Evolutionary conservation across 2,888 invertebrate genomes (phyloP).

Genomic region (Griposia aprilina): DNA sequence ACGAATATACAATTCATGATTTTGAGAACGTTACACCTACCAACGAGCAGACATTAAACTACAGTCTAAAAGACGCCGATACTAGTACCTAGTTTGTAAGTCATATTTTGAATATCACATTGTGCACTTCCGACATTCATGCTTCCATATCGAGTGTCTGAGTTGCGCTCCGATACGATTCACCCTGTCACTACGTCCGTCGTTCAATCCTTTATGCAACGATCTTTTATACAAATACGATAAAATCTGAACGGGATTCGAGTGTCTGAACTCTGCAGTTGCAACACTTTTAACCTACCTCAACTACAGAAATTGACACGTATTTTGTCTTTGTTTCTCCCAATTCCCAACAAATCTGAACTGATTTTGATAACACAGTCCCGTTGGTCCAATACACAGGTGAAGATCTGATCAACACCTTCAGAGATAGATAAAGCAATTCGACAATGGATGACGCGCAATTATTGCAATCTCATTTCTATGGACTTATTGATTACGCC

Average conservation of each 20-base stretch:
- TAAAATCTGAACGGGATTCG: slow-evolving; percentile 16
- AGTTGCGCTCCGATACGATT: slow-evolving; percentile 34
- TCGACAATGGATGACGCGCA: neutral
- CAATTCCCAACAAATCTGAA: neutral
- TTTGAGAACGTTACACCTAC: neutral
- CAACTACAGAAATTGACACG: neutral
- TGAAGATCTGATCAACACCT: neutral
- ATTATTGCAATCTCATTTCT: neutral
- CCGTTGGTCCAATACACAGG: neutral
- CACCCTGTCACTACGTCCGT: slow-evolving; percentile 32
- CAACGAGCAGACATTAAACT: neutral
- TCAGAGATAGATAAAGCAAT: neutral
- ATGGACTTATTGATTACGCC: neutral
- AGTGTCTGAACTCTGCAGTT: slow-evolving; percentile 15
- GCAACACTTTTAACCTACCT: slow-evolving; percentile 7
- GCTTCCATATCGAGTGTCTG: slow-evolving; percentile 21
- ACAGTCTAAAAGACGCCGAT: neutral
- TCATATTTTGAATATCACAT: slow-evolving; percentile 37
- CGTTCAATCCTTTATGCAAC: slow-evolving; percentile 50
- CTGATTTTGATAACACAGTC: neutral
- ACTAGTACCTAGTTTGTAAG: neutral
- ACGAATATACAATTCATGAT: neutral
- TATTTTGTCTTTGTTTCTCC: neutral
- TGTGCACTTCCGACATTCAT: slow-evolving; percentile 15
- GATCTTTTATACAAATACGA: slow-evolving; percentile 27